Conservation (phyloP, 2,888 invertebrate species). For the Thyatira batis region DNA sequence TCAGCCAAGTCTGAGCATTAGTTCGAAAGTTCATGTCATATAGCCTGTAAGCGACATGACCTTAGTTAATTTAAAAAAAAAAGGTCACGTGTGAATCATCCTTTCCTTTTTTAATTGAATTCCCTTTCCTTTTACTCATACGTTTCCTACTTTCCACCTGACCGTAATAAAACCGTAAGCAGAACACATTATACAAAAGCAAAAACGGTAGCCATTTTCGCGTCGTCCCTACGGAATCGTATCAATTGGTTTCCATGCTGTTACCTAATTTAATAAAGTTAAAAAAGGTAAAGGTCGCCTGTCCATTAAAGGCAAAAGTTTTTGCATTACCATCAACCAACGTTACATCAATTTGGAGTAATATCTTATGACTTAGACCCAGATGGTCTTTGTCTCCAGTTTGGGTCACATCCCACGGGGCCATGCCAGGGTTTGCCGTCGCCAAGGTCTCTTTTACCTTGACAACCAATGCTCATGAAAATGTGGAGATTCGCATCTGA, state of each 20-base stretch:
- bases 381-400: neutral
- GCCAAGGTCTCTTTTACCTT: neutral
- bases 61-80: no score
- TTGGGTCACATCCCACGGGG: neutral
- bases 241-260: neutral
- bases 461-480: neutral
- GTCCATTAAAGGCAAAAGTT: neutral
- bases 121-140: no score
- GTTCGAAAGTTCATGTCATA: no score
- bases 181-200: neutral
- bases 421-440: neutral
- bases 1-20: no score
- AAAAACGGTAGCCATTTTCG: neutral
- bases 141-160: no score
- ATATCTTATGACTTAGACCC: neutral
- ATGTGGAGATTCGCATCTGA: neutral
- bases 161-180: no score
- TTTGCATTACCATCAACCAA: neutral
- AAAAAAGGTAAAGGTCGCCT: neutral
- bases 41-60: no score
- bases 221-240: neutral
- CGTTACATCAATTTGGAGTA: neutral
- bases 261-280: neutral
- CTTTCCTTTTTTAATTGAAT: no score
- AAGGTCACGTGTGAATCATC: no score